These are phyloP conservation scores for Eurystomus glaucurus DNA, from an alignment of 2,797 vertebrate genomes.

Conservation along the genomic window DNA sequence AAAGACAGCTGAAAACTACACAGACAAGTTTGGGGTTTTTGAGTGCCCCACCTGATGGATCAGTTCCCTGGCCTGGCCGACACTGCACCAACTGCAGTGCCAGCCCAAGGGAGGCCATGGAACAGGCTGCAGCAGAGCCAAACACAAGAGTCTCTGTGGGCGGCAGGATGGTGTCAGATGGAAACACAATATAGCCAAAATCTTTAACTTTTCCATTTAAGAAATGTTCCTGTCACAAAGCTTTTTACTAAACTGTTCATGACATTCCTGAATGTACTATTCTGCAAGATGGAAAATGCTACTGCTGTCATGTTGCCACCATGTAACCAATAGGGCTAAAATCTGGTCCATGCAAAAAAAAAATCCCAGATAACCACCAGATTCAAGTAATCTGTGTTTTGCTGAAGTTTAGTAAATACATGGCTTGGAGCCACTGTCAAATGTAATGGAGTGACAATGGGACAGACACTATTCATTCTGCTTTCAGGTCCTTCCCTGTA, in stretches of 20 bases:
- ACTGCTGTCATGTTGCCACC: background rate
- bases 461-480: background rate
- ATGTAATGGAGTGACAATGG: background rate
- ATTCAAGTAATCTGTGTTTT: background rate
- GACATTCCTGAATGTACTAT: background rate
- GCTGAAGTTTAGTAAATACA: background rate
- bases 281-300: background rate
- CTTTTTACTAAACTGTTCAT: background rate
- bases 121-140: background rate
- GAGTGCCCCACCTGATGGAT: background rate
- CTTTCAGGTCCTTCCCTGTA: background rate
- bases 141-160: background rate
- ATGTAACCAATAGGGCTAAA: background rate
- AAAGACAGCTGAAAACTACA: background rate
- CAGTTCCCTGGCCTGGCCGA: background rate
- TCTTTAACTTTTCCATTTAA: background rate
- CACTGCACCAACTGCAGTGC: rapidly evolving
- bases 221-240: background rate
- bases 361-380: background rate
- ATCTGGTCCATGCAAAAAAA: background rate
- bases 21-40: background rate
- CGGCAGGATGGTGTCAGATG: background rate
- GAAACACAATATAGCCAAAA: background rate
- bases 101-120: background rate
- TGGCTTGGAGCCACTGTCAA: background rate